A percentile compares a stretch with the other conserved stretches of the same genome.
Evolutionary conservation across 2,888 invertebrate species (phyloP).

Genomic region (Nomada lathburiana): DNA sequence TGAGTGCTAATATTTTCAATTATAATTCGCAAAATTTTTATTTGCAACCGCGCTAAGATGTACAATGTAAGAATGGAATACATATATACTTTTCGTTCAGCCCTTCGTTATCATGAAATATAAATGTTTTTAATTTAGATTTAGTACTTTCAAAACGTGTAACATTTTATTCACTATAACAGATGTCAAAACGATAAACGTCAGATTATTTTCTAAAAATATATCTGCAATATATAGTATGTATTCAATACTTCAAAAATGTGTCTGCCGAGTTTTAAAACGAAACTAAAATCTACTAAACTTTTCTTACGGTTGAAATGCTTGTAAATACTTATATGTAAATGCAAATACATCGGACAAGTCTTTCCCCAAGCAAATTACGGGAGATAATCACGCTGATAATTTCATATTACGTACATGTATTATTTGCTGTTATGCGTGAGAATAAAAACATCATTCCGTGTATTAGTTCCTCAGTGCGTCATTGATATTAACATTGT

Average conservation of each 20-base stretch:
- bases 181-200: neutral
- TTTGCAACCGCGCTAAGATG: neutral
- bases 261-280: neutral
- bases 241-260: neutral
- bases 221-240: neutral
- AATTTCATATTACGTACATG: too few species aligned
- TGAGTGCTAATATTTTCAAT: neutral
- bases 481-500: neutral
- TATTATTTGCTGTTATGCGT: too few species aligned
- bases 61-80: neutral
- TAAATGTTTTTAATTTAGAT: neutral
- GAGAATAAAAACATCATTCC: too few species aligned
- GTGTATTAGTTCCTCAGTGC: neutral
- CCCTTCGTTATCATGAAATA: neutral
- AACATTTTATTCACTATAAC: neutral
- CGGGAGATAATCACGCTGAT: too few species aligned
- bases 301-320: too few species aligned
- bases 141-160: neutral
- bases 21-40: neutral
- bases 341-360: too few species aligned
- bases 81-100: neutral
- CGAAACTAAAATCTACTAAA: too few species aligned
- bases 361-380: too few species aligned
- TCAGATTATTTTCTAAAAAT: neutral
- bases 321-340: too few species aligned